Evolutionary conservation across 2,113 vertebrate species (phyloP).

Genomic region (Piprites chloris): DNA sequence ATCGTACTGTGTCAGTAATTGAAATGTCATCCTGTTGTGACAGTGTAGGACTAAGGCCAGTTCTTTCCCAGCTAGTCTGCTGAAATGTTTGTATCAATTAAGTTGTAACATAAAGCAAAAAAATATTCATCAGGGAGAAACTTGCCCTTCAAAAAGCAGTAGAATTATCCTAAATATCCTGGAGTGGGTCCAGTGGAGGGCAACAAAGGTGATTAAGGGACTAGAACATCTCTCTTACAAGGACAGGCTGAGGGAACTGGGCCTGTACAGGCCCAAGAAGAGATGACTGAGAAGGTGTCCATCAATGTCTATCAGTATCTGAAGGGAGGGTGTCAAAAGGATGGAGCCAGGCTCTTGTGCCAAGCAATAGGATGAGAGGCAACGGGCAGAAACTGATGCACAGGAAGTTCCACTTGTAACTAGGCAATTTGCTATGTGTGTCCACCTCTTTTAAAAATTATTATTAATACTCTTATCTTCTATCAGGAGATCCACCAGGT

Average conservation of each 20-base stretch:
- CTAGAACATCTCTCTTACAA: fast-evolving
- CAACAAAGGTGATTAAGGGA: not conserved
- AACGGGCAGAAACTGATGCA: not conserved
- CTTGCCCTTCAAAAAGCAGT: not conserved
- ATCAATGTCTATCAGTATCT: not conserved
- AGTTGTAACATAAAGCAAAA: not conserved
- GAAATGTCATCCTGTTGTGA: conserved; percentile 10
- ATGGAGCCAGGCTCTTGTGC: not conserved
- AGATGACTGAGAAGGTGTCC: not conserved
- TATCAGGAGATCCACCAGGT: not conserved
- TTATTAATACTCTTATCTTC: not conserved
- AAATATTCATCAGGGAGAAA: not conserved
- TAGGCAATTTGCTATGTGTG: not conserved
- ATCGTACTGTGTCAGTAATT: conserved; percentile 7
- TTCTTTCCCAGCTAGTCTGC: not conserved
- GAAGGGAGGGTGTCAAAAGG: not conserved
- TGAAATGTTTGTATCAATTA: not conserved
- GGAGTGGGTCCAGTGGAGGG: not conserved
- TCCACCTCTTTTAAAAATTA: not conserved
- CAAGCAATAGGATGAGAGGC: not conserved
- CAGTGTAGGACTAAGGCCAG: not conserved
- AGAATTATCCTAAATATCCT: not conserved
- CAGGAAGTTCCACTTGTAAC: not conserved
- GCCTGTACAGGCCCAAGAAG: not conserved
- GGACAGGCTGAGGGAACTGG: not conserved